Percentiles rank a stretch among this genome's conserved stretches.
Evolutionary conservation across 2,888 invertebrate genomes (phyloP).

Genomic region (Agonopterix arenella): DNA sequence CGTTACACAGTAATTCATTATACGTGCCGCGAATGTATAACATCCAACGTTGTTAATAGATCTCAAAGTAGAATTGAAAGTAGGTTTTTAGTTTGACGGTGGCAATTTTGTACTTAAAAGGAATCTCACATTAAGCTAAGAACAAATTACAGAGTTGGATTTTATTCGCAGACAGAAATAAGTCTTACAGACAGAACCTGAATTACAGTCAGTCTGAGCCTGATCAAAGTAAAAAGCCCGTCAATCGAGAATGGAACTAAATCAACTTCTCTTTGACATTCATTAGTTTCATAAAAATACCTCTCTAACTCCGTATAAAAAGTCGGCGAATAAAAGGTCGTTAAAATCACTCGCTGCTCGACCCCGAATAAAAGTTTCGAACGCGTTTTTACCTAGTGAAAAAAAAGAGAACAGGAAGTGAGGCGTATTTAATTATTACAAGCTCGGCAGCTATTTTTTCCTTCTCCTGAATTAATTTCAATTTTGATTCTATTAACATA

Average conservation of each 20-base stretch:
- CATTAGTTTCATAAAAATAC: constrained; percentile 60
- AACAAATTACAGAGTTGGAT: neutral
- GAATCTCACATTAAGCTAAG: neutral
- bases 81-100: constrained; percentile 1
- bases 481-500: constrained; percentile 58
- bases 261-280: constrained; percentile 58
- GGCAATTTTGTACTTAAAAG: constrained; percentile 2
- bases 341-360: constrained; percentile 62
- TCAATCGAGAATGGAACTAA: constrained; percentile 32
- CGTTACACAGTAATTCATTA: constrained; percentile 24
- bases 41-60: neutral
- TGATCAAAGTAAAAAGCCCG: constrained; percentile 11
- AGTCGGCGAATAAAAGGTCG: constrained; percentile 56
- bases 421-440: constrained; percentile 56
- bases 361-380: constrained; percentile 55
- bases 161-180: constrained; percentile 3
- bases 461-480: constrained; percentile 53
- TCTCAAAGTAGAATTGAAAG: neutral
- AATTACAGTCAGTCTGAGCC: constrained; percentile 2
- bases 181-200: constrained; percentile 13
- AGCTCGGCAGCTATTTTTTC: constrained; percentile 46
- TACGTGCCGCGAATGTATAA: constrained; percentile 11
- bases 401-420: constrained; percentile 41
- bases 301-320: constrained; percentile 35
- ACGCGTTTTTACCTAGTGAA: constrained; percentile 28